Evolutionary conservation across 2,888 invertebrate genomes (phyloP), one percentile per base, ranked within the genome.

Genomic region (Pachliopta kotzebuea): DNA sequence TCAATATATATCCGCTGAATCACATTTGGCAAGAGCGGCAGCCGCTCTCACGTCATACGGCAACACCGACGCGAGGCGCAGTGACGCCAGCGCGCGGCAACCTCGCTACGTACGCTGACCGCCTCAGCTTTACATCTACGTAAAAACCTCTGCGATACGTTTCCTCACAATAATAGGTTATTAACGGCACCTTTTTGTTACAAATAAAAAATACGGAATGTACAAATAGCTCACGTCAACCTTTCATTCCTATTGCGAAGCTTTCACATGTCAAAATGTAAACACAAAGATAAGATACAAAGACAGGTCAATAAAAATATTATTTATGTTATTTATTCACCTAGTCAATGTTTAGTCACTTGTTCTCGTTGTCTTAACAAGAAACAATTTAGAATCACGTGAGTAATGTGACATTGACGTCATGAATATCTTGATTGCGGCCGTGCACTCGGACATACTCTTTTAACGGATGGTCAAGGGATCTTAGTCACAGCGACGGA

Each of bases 1-100:
- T 73, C 74, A 79, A 83, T 89, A 86, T 90, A 90, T 90, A 90
- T 83, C 72, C 74, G 68, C 75, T 88, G 89, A 88, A 70, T 88
- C 87, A 79, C 75, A 82, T 78, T 89, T 89, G 89, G 89, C 88
- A 86, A 77, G 80, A 83, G 79, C 74, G 74, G 73, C 77, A 79
- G 79, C 76, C 72, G 60, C 74, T 71, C 74, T 75, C 1, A 81
- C 89, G 89, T 89, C 88, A 89, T 75, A 73, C 60, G 29, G n/a
- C 26, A 20, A 24, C 26, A 52, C 53, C 60, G 65, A 65, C 65
- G 65, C 60, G 56, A 24, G 21, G 70, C 57, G 70, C 67, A 68
- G 77, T 87, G 87, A 88, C 88, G 89, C 78, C 69, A 58, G 57
- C 20, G 50, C 62, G 55, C 26, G 56, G 42, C 52, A 26, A 52